These are phyloP conservation scores for Microctonus aethiopoides DNA, from an alignment of 2,888 invertebrate genomes.

Conservation along the genomic window DNA sequence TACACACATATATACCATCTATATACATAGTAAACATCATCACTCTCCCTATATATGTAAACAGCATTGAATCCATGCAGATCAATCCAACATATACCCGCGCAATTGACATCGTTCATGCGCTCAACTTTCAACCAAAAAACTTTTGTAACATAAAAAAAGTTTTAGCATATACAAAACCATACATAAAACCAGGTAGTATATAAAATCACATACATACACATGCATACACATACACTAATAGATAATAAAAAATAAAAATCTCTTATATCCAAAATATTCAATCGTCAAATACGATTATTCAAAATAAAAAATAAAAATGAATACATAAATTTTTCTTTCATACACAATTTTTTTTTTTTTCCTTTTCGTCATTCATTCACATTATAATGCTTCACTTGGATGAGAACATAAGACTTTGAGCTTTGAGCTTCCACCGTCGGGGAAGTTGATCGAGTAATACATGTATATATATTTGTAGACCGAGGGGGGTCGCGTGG, in stretches of 20 bases:
- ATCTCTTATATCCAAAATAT: background rate
- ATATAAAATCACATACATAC: no score
- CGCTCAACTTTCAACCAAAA: background rate
- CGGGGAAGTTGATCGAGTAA: conserved; percentile 24
- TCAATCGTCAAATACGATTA: background rate
- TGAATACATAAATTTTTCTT: background rate
- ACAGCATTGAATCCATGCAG: background rate
- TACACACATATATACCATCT: background rate
- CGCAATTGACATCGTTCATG: background rate
- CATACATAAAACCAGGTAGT: background rate
- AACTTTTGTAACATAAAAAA: background rate
- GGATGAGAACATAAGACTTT: conserved; percentile 17
- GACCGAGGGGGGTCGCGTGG: conserved; percentile 62
- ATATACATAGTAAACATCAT: background rate
- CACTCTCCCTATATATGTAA: background rate
- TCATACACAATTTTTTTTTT: background rate
- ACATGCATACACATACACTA: background rate
- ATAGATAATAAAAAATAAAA: background rate
- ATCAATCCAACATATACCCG: background rate
- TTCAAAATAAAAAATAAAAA: background rate
- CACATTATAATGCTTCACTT: background rate
- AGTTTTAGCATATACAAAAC: background rate
- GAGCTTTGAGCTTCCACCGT: conserved; percentile 20
- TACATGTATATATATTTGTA: conserved; percentile 34
- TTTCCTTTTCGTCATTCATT: background rate